Evolutionary conservation across 2,888 invertebrate species (phyloP).

Genomic region (Anthophora plumipes): DNA sequence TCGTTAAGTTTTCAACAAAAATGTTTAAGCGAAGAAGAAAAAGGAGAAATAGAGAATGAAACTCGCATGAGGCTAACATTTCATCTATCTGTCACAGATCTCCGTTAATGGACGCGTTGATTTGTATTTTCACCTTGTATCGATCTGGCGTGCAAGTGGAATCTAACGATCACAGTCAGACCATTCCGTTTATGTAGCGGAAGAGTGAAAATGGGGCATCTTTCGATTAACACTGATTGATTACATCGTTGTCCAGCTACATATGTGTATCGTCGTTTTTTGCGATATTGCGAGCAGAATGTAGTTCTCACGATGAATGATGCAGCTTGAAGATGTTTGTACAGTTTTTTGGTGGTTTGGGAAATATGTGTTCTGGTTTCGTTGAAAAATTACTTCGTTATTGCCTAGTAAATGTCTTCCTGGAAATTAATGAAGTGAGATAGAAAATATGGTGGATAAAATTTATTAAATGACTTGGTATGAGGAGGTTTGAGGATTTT

Average conservation of each 20-base stretch:
- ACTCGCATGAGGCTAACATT: background rate
- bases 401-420: too few species aligned
- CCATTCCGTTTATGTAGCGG: background rate
- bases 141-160: background rate
- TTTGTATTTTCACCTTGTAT: constrained; percentile 14
- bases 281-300: background rate
- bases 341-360: too few species aligned
- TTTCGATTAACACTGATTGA: constrained; percentile 28
- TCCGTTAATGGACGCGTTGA: constrained; percentile 10
- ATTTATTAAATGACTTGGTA: too few species aligned
- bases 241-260: background rate
- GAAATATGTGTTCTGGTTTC: too few species aligned
- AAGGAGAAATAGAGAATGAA: background rate
- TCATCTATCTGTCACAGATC: constrained; percentile 13
- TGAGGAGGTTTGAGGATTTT: too few species aligned
- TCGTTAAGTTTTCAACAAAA: background rate
- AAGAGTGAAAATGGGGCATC: constrained; percentile 18
- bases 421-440: too few species aligned
- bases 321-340: background rate
- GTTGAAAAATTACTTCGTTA: background rate
- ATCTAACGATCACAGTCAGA: background rate
- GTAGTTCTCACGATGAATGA: background rate
- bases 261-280: background rate
- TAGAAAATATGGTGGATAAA: too few species aligned
- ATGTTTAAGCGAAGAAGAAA: background rate